Base-by-base conservation (phyloP, 1,140 invertebrate species). In the Lasioglossum albipes region DNA sequence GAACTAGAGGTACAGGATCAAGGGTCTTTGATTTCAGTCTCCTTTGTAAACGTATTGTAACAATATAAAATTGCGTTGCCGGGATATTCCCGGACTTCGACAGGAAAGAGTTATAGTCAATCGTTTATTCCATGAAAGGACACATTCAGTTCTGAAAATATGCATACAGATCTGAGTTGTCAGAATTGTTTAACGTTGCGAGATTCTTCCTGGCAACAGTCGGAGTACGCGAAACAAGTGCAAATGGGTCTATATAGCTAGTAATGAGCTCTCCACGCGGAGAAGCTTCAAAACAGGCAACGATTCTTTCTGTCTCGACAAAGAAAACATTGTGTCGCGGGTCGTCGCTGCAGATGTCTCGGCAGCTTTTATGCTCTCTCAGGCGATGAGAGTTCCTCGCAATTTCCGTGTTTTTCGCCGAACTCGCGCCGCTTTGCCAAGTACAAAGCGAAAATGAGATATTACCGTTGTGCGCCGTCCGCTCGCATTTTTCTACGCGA, bases 401-500 rank as follows among this genome's bases (percentile, higher is more conserved):
- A 61, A 70, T 77, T 77, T 62, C 54, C 18, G 22, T 61, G 20
- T 70, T 70, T 70, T 70, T 70, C 66, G 57, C 70, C 10, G 10
- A 61, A 49, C 22, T 41, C 41, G 1, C 0, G 13, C n/a, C 9
- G 18, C 12, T 49, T 69, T 12, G 65, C 20, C 13, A 45, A 36
- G 65, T n/a, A 59, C 41, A 68, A 68, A 76, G 66, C 75, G 22
- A 20, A 61, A 61, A 70, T 77, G 66, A 69, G 67, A 70, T 49
- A 77, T 75, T 75, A 75, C 61, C 41, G 41, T 18, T 12, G 18
- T 2, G 16, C 54, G 54, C 7, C 31, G 18, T n/a, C 18, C 12
- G 18, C 12, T 45, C 7, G 18, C 41, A 77, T 76, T 69, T 69
- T 76, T 76, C 65, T 76, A 59, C 22, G 52, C 20, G 75, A 76